These are phyloP conservation scores for Pluvialis apricaria DNA, from an alignment of 2,113 vertebrate genomes.

Conservation along the genomic window DNA sequence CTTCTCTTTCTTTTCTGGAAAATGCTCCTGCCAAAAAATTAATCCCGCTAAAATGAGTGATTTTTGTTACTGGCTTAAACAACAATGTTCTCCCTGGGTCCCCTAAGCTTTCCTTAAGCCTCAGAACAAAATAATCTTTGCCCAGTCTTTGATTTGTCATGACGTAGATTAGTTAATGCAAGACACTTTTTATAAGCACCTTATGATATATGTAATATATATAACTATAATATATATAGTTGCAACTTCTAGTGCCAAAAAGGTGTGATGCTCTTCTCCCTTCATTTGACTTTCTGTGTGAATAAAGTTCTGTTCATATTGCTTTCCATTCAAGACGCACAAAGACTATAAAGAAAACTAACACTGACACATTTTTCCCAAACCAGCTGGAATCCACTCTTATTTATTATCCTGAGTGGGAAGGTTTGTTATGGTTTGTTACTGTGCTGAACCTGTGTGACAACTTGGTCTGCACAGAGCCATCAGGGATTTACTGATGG, in stretches of 20 bases:
- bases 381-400: neutral
- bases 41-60: neutral
- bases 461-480: neutral
- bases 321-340: neutral
- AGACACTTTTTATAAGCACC: neutral
- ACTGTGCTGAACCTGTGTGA: neutral
- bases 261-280: neutral
- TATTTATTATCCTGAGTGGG: neutral
- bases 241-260: neutral
- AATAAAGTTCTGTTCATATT: neutral
- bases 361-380: neutral
- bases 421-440: neutral
- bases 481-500: neutral
- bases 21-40: neutral
- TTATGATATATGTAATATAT: too few relatives aligned
- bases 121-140: neutral
- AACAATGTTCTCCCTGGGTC: neutral
- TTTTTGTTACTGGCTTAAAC: neutral
- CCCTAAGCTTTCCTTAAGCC: neutral
- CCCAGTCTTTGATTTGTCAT: neutral
- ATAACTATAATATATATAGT: too few relatives aligned
- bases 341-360: neutral
- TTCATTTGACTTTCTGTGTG: neutral
- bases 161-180: neutral
- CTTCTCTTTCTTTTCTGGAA: neutral